Conservation (phyloP, 2,888 invertebrate species). For the Mallateleia sp. region DNA sequence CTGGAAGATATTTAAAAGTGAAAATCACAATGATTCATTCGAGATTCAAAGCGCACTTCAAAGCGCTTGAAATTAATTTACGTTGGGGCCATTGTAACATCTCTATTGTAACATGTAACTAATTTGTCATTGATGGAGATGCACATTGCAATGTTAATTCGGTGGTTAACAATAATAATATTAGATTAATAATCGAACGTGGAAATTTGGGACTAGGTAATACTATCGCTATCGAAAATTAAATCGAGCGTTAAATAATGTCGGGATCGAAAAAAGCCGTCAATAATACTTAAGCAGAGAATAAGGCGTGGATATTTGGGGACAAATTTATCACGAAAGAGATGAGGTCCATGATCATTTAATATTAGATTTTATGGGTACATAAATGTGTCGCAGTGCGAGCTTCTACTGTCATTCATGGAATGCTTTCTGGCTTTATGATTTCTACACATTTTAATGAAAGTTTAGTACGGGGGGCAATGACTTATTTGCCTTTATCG, state of each 20-base stretch:
- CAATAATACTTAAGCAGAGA: constrained; percentile 13
- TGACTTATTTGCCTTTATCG: constrained; percentile 23
- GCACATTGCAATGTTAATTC: constrained; percentile 26
- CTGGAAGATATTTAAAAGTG: background rate
- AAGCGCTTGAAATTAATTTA: constrained; percentile 19
- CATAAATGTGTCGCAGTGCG: constrained; percentile 60
- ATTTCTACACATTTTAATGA: constrained; percentile 46
- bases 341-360: constrained; percentile 51
- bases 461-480: constrained; percentile 2
- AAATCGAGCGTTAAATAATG: no score
- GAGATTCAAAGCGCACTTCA: constrained; percentile 11
- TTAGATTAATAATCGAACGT: background rate
- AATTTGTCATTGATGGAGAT: constrained; percentile 30
- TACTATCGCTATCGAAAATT: no score
- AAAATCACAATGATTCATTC: constrained; percentile 39
- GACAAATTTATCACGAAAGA: constrained; percentile 33
- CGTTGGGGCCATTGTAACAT: constrained; percentile 15
- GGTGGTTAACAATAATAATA: background rate
- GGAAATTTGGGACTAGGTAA: no score
- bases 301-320: no score
- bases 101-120: constrained; percentile 28
- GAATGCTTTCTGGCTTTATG: constrained; percentile 46
- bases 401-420: constrained; percentile 58
- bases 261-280: background rate
- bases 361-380: constrained; percentile 53